Evolutionary conservation across 1,140 invertebrate genomes (phyloP).

Genomic region (Leptopilina clavipes): DNA sequence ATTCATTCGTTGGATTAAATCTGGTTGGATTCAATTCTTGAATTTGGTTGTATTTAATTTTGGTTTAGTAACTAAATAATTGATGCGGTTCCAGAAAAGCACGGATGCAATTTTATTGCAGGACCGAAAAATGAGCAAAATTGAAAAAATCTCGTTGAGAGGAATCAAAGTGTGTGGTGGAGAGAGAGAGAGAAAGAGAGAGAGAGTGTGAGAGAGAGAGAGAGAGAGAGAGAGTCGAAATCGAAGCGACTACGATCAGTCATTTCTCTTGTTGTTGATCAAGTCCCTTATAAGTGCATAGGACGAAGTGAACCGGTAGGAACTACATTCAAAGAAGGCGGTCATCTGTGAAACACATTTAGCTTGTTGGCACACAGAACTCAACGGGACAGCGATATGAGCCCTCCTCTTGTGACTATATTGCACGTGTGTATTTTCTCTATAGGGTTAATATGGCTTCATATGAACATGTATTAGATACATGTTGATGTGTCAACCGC

Average conservation of each 20-base stretch:
- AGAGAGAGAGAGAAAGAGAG: too few species aligned
- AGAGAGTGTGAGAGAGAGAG: too few species aligned
- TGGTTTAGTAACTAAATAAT: too few species aligned
- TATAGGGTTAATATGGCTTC: constrained; percentile 33
- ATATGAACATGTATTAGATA: constrained; percentile 33
- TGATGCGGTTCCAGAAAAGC: too few species aligned
- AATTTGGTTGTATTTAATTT: too few species aligned
- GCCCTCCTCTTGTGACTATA: constrained; percentile 29
- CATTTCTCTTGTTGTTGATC: constrained; percentile 26
- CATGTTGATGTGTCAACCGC: constrained; percentile 23
- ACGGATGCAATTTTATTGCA: not conserved
- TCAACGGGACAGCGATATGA: constrained; percentile 64
- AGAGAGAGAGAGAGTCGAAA: constrained; percentile 3
- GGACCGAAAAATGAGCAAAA: not conserved
- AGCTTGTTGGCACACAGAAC: constrained; percentile 73
- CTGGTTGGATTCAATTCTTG: too few species aligned
- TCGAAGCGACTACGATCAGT: constrained; percentile 6
- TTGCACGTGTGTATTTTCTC: constrained; percentile 34
- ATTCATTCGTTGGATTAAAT: too few species aligned
- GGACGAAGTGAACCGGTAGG: constrained; percentile 46
- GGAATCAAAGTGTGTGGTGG: not conserved
- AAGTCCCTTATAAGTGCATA: constrained; percentile 51
- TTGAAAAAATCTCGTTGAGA: not conserved
- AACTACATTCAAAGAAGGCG: constrained; percentile 69
- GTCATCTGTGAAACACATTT: constrained; percentile 75